Percentiles rank a stretch among this genome's conserved stretches.
phyloP scores from a whole-genome alignment of 1,140 invertebrate genomes.

The Drosophila repleta region DNA sequence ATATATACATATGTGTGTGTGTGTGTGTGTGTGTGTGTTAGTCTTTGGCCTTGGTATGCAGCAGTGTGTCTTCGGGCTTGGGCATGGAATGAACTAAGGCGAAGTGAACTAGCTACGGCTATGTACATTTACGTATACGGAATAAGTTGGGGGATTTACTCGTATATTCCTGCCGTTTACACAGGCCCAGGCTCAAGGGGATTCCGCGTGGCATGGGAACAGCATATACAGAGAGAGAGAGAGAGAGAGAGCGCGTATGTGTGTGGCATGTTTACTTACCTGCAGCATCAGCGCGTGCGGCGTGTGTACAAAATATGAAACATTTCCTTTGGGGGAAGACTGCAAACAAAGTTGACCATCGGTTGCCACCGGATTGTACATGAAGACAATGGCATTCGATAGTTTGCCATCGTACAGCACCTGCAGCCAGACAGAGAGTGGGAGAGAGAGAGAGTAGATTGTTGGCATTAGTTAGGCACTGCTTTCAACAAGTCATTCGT shows the following conservation, averaged over 20 bases:
- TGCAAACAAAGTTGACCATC: slow-evolving; percentile 99
- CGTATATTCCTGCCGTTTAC: slow-evolving; percentile 14
- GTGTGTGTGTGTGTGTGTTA: slow-evolving; percentile 20
- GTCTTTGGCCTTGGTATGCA: slow-evolving; percentile 16
- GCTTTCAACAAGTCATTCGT: slow-evolving; percentile 59
- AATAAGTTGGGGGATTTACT: slow-evolving; percentile 16
- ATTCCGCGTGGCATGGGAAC: neutral
- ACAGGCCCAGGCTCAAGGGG: neutral
- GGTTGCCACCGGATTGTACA: slow-evolving; percentile 99
- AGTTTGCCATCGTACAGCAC: slow-evolving; percentile 99
- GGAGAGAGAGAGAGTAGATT: neutral
- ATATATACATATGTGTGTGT: slow-evolving; percentile 1
- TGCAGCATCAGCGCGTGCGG: slow-evolving; percentile 99
- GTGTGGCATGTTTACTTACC: slow-evolving; percentile 86
- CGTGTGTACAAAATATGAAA: slow-evolving; percentile 99
- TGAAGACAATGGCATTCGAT: slow-evolving; percentile 98
- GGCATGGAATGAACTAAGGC: slow-evolving; percentile 7
- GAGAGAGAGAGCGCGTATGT: slow-evolving; percentile 10
- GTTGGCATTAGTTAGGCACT: slow-evolving; percentile 43
- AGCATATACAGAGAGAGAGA: neutral
- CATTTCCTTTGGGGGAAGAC: slow-evolving; percentile 98
- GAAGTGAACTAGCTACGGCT: slow-evolving; percentile 20
- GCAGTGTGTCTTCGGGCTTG: slow-evolving; percentile 1
- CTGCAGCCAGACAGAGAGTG: slow-evolving; percentile 84
- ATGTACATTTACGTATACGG: slow-evolving; percentile 24